Percentiles rank a stretch among this genome's conserved stretches.
phyloP scores from a whole-genome alignment of 2,113 vertebrate species.

The Oplegnathus fasciatus region DNA sequence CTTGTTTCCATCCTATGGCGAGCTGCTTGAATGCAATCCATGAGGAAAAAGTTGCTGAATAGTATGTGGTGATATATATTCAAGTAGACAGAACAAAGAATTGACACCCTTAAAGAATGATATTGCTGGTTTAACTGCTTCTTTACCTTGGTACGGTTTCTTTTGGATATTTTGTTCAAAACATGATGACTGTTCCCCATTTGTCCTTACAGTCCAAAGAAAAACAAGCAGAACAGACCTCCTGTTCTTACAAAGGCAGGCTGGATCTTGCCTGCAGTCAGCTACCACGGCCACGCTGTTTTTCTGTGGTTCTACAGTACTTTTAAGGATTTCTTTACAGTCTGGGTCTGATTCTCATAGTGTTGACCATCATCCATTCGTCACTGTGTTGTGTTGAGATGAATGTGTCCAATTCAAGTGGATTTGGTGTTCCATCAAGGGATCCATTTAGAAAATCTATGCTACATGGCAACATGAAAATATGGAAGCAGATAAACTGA shows the following conservation, averaged over 20 bases:
- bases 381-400: no score
- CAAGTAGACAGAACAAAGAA: slow-evolving; percentile 29
- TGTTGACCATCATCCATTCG: background rate
- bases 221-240: background rate
- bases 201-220: background rate
- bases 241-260: background rate
- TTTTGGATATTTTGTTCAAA: background rate
- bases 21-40: slow-evolving; percentile 12
- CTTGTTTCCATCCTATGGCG: slow-evolving; percentile 24
- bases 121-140: slow-evolving; percentile 53
- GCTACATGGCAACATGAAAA: background rate
- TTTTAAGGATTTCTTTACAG: background rate
- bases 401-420: background rate
- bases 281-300: background rate
- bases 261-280: slow-evolving; percentile 10
- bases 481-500: background rate
- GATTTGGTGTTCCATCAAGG: background rate
- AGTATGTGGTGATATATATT: slow-evolving; percentile 13
- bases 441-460: background rate
- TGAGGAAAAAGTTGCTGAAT: slow-evolving; percentile 10
- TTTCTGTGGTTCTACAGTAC: background rate
- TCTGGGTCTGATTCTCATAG: background rate
- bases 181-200: background rate
- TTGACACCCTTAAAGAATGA: slow-evolving; percentile 18
- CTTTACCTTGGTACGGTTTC: background rate